Evolutionary conservation across 2,113 vertebrate species (phyloP).

Genomic region (Polyodon spathula): DNA sequence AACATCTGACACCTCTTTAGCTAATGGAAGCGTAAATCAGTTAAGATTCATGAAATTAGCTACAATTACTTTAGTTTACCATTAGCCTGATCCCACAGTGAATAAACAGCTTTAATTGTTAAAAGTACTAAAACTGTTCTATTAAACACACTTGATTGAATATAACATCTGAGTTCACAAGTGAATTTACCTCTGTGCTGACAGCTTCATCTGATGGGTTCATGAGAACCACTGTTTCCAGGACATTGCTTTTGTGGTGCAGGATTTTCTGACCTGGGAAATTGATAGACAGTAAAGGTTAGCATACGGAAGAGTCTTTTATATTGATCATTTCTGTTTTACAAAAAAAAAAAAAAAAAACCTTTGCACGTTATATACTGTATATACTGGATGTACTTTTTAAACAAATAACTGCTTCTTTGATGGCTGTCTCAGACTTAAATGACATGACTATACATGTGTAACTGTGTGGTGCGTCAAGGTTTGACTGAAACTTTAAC

Average conservation of each 20-base stretch:
- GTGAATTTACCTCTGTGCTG: slow-evolving; percentile 75
- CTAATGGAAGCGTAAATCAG: no score
- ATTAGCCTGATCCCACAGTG: no score
- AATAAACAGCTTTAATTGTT: no score
- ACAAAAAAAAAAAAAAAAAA: neutral
- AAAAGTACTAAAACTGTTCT: no score
- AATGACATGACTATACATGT: no score
- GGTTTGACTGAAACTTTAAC: no score
- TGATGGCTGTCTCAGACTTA: no score
- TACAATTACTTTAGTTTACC: no score
- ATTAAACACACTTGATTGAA: neutral
- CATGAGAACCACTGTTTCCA: slow-evolving; percentile 93
- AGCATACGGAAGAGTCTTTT: neutral
- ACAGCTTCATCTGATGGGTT: slow-evolving; percentile 95
- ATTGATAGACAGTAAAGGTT: slow-evolving; percentile 23
- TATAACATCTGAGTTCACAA: neutral
- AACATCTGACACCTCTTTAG: no score
- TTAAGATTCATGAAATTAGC: no score
- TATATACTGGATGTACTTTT: neutral
- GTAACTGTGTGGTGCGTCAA: no score
- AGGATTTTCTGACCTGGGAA: slow-evolving; percentile 89
- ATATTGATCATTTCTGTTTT: neutral
- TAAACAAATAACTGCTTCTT: neutral
- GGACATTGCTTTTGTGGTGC: slow-evolving; percentile 86
- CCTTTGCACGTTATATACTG: neutral